phyloP scores from a whole-genome alignment of 2,113 vertebrate genomes.

The Prunella himalayana region DNA sequence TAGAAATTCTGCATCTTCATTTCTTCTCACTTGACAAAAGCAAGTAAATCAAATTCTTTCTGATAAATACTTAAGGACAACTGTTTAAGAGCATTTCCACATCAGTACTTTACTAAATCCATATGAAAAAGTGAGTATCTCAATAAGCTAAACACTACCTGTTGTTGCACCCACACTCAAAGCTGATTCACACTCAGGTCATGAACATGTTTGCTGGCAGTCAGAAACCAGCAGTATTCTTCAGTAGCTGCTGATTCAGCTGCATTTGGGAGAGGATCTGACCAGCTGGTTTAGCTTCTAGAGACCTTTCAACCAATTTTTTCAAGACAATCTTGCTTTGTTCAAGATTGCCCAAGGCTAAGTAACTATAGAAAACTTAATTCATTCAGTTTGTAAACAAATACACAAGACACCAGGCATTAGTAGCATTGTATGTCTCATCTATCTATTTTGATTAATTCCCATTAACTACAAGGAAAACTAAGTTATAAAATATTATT shows the following conservation, averaged over 20 bases:
- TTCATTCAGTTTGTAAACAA: background rate
- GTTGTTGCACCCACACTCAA: background rate
- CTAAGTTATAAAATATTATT: background rate
- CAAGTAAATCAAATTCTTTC: background rate
- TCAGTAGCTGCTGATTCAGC: background rate
- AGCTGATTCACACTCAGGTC: background rate
- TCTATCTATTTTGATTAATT: background rate
- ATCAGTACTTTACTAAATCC: background rate
- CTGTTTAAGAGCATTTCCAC: background rate
- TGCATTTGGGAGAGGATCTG: background rate
- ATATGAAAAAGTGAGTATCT: background rate
- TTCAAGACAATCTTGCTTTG: background rate
- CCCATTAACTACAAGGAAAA: background rate
- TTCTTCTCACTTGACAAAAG: background rate
- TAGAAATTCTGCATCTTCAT: background rate
- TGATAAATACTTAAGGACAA: background rate
- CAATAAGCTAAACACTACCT: background rate
- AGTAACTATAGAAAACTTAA: background rate
- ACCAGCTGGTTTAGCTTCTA: background rate
- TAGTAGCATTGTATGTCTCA: background rate
- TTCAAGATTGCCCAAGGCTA: background rate
- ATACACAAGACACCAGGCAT: background rate
- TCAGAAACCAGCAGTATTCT: background rate
- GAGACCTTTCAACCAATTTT: background rate
- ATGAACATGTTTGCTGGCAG: background rate